These are phyloP conservation scores for Muraenolepis orangiensis DNA, from an alignment of 2,797 vertebrate species.

Conservation along the genomic window DNA sequence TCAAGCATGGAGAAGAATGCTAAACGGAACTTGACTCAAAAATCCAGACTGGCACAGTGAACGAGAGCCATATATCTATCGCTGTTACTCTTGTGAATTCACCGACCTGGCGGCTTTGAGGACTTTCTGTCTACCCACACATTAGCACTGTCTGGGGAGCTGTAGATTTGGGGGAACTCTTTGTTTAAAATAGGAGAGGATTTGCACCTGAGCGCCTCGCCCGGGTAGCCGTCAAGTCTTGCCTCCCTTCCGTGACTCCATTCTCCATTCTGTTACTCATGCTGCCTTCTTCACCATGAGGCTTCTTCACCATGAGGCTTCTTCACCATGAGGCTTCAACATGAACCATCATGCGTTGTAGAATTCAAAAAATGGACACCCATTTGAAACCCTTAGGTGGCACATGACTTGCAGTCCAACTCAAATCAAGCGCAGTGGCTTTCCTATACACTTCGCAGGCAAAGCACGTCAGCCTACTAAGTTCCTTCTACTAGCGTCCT, in stretches of 20 bases:
- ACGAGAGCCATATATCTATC: too few species aligned
- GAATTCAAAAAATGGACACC: too few species aligned
- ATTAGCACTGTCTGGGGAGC: too few species aligned
- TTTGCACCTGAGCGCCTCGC: not conserved
- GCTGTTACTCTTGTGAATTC: too few species aligned
- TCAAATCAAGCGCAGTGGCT: not conserved
- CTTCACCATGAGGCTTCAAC: not conserved
- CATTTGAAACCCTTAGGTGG: too few species aligned
- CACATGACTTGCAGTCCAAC: too few species aligned
- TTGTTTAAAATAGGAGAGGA: not conserved
- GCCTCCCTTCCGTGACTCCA: too few species aligned
- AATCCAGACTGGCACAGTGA: too few species aligned
- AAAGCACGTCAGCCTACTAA: not conserved
- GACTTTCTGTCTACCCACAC: too few species aligned
- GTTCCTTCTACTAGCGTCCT: not conserved
- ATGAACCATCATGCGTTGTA: too few species aligned
- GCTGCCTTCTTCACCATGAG: not conserved
- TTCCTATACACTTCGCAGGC: not conserved
- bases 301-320: not conserved
- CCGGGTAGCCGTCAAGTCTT: not conserved
- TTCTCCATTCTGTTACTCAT: not conserved
- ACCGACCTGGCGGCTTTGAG: too few species aligned
- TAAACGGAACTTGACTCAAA: not conserved
- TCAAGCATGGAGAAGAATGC: not conserved
- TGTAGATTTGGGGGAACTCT: not conserved